phyloP scores from a whole-genome alignment of 2,113 vertebrate genomes.

The Callospermophilus lateralis region DNA sequence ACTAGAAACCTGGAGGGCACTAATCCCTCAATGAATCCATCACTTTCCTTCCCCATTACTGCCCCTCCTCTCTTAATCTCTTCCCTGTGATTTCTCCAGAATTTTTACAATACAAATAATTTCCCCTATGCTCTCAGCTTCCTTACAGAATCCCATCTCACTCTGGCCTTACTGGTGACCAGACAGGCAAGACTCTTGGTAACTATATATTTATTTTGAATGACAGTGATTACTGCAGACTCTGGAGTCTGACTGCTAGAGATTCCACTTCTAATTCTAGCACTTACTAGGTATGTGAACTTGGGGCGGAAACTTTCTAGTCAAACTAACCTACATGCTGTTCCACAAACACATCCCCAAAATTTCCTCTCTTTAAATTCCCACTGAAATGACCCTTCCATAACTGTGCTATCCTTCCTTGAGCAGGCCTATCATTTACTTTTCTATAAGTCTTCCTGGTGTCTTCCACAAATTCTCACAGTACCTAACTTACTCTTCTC shows the following conservation, averaged over 20 bases:
- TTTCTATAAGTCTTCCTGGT: not conserved
- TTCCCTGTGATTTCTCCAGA: not conserved
- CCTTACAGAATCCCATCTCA: not conserved
- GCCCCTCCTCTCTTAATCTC: not conserved
- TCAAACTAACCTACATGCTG: constrained; percentile 10
- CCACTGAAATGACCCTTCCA: not conserved
- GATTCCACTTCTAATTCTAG: not conserved
- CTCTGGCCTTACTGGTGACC: not conserved
- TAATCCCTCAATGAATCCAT: not conserved
- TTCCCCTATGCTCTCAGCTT: not conserved
- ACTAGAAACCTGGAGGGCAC: not conserved
- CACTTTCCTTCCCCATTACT: not conserved
- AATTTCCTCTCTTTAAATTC: not conserved
- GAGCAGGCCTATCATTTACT: not conserved
- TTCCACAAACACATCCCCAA: not conserved
- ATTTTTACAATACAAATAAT: not conserved
- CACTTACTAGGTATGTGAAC: not conserved
- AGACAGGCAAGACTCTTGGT: not conserved
- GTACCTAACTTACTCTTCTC: not conserved
- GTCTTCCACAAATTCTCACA: not conserved
- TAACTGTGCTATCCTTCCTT: not conserved
- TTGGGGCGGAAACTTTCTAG: not conserved
- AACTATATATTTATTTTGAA: not conserved
- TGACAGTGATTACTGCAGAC: not conserved
- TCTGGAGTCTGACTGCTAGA: not conserved